phyloP scores from a whole-genome alignment of 2,797 vertebrate genomes.

The Rhabdophis nuchalis region DNA sequence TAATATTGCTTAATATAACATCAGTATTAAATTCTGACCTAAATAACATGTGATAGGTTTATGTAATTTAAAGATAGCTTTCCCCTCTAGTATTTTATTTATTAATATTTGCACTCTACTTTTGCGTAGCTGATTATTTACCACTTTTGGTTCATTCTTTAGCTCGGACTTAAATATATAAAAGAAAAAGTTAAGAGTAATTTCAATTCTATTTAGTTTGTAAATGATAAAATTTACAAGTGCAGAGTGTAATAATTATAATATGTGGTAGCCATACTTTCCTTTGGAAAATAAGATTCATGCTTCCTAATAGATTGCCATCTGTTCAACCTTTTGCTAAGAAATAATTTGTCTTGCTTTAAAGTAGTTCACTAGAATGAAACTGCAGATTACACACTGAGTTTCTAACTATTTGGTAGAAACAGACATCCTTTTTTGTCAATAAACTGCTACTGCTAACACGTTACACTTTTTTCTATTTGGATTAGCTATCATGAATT shows the following conservation, averaged over 20 bases:
- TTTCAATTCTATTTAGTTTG: slow-evolving; percentile 42
- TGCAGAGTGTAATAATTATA: slow-evolving; percentile 42
- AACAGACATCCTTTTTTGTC: not conserved
- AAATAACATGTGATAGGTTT: not conserved
- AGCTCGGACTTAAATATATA: slow-evolving; percentile 16
- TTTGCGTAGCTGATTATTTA: not conserved
- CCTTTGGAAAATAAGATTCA: slow-evolving; percentile 49
- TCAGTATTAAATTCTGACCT: not conserved
- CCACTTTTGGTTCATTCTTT: not conserved
- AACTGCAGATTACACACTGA: slow-evolving; percentile 61
- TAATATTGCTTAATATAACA: not conserved
- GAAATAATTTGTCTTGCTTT: slow-evolving; percentile 68
- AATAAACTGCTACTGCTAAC: not conserved
- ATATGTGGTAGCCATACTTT: slow-evolving; percentile 56
- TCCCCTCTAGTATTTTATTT: not conserved
- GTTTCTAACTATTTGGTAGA: slow-evolving; percentile 59
- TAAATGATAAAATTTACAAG: slow-evolving; percentile 49
- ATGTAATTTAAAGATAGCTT: not conserved
- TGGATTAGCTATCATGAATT: not conserved
- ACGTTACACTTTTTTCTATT: slow-evolving; percentile 42
- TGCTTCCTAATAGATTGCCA: slow-evolving; percentile 71
- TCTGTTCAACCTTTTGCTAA: slow-evolving; percentile 64
- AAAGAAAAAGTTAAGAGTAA: slow-evolving; percentile 40
- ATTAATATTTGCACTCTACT: not conserved
- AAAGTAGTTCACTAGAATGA: slow-evolving; percentile 60